Percentiles rank a stretch among this genome's conserved stretches.
phyloP scores from a whole-genome alignment of 2,888 invertebrate species.

The Drosophila melanosoma region DNA sequence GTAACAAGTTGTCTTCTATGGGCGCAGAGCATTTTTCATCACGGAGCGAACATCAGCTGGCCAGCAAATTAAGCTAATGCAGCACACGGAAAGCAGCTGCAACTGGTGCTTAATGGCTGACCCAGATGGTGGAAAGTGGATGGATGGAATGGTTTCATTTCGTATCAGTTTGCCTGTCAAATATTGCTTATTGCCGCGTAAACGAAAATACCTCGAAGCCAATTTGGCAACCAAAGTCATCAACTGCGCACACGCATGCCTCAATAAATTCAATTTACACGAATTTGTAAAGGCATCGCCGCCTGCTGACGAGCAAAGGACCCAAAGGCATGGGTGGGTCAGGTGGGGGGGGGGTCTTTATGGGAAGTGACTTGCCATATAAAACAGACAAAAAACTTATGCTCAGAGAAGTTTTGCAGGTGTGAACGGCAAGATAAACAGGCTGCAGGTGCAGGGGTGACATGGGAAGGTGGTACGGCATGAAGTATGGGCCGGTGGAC shows the following conservation, averaged over 20 bases:
- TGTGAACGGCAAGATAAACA: slow-evolving; percentile 79
- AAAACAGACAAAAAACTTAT: slow-evolving; percentile 64
- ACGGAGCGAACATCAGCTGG: slow-evolving; percentile 61
- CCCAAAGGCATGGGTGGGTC: not conserved
- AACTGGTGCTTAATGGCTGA: slow-evolving; percentile 57
- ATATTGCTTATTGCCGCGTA: slow-evolving; percentile 54
- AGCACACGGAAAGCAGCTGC: slow-evolving; percentile 62
- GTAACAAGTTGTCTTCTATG: slow-evolving; percentile 74
- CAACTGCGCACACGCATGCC: slow-evolving; percentile 78
- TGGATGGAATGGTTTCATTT: slow-evolving; percentile 1
- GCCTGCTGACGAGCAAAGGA: slow-evolving; percentile 8
- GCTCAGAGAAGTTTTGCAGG: slow-evolving; percentile 70
- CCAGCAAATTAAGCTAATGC: slow-evolving; percentile 72
- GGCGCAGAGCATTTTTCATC: slow-evolving; percentile 56
- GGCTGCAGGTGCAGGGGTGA: slow-evolving; percentile 3
- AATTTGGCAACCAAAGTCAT: slow-evolving; percentile 79
- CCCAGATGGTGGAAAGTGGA: not conserved
- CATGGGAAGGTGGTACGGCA: not conserved
- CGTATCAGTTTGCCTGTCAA: slow-evolving; percentile 33
- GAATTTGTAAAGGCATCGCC: slow-evolving; percentile 76
- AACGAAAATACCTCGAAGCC: slow-evolving; percentile 68
- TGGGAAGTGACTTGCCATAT: slow-evolving; percentile 31
- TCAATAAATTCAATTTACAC: slow-evolving; percentile 81
- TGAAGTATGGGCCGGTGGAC: not conserved
- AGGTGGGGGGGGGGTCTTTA: not conserved